These are phyloP conservation scores for Alloscopus bannaensis DNA, from an alignment of 2,888 invertebrate species.

Conservation along the genomic window DNA sequence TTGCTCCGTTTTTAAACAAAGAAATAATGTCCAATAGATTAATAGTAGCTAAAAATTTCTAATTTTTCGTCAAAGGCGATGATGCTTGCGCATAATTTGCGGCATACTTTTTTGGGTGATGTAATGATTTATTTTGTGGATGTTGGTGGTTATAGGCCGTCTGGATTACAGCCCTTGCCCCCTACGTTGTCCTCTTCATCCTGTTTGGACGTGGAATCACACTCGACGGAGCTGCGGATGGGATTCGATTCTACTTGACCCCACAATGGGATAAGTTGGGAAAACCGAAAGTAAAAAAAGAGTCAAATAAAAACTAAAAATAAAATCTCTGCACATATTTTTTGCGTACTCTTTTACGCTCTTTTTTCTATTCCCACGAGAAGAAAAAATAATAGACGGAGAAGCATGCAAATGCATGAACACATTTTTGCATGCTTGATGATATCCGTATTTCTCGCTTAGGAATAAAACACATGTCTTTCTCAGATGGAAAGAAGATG, in stretches of 20 bases:
- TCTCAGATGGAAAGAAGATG: too few species aligned
- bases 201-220: constrained; percentile 89
- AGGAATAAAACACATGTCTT: too few species aligned
- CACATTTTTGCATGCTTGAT: not conserved
- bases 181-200: constrained; percentile 92
- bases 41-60: too few species aligned
- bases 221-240: constrained; percentile 88
- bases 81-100: too few species aligned
- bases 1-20: not conserved
- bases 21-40: not conserved
- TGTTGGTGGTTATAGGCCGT: constrained; percentile 90
- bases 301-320: constrained; percentile 2
- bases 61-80: too few species aligned
- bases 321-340: not conserved
- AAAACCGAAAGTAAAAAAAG: constrained; percentile 82
- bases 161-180: constrained; percentile 96
- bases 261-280: constrained; percentile 91
- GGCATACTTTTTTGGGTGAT: too few species aligned
- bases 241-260: constrained; percentile 91
- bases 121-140: too few species aligned
- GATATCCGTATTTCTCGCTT: too few species aligned
- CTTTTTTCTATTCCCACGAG: too few species aligned
- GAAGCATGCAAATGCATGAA: too few species aligned
- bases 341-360: too few species aligned
- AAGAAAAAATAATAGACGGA: too few species aligned